Evolutionary conservation across 2,797 vertebrate genomes (phyloP).

Genomic region (Sebastes kiyomatsui): DNA sequence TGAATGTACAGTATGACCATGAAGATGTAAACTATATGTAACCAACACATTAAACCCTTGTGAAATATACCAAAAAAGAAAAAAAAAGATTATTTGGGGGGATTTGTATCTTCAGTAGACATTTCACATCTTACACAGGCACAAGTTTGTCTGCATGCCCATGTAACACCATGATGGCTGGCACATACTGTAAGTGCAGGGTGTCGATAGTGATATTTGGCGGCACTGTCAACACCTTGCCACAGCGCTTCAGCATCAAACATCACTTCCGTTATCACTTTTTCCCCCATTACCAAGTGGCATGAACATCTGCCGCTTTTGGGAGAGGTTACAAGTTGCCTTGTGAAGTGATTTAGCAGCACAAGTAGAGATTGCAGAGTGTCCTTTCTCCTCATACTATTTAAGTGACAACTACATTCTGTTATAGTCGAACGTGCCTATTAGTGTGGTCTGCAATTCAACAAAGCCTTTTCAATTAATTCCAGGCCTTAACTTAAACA

Average conservation of each 20-base stretch:
- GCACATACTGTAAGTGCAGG: slow-evolving; percentile 3
- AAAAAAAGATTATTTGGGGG: background rate
- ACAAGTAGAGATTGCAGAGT: slow-evolving; percentile 3
- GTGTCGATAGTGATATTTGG: slow-evolving; percentile 54
- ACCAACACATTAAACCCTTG: background rate
- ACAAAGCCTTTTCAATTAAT: slow-evolving; percentile 18
- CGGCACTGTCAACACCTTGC: slow-evolving; percentile 57
- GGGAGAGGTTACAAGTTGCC: slow-evolving; percentile 5
- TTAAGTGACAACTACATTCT: slow-evolving; percentile 2
- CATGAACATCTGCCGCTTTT: slow-evolving; percentile 44
- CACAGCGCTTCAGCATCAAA: slow-evolving; percentile 41
- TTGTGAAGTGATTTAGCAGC: slow-evolving; percentile 15
- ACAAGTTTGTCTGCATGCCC: background rate
- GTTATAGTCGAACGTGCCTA: background rate
- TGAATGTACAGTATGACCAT: background rate
- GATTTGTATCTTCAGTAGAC: background rate
- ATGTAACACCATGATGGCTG: slow-evolving; percentile 8
- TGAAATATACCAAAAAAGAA: background rate
- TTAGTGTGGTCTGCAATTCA: background rate
- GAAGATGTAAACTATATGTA: background rate
- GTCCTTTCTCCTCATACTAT: background rate
- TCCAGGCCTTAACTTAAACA: slow-evolving; percentile 79
- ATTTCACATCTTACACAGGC: background rate
- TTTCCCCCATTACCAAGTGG: slow-evolving; percentile 23
- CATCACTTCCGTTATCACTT: slow-evolving; percentile 40